Conservation (phyloP, 2,113 vertebrate genomes). For the Oxygymnocypris stewartii region DNA sequence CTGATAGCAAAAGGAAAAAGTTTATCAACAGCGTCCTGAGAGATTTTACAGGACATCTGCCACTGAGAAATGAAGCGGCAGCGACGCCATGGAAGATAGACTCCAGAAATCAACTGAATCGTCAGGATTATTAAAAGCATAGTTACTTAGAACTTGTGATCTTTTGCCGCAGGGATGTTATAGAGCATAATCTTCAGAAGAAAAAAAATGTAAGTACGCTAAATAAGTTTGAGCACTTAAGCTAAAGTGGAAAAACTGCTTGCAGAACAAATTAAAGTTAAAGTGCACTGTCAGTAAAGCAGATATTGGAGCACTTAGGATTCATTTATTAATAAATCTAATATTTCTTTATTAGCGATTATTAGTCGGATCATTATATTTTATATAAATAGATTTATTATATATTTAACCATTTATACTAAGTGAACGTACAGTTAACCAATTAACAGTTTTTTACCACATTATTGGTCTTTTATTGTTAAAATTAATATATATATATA, state of each 20-base stretch:
- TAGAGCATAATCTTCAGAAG: constrained; percentile 1
- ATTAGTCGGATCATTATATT: too few relatives aligned
- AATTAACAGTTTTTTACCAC: too few relatives aligned
- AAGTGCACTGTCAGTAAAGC: background rate
- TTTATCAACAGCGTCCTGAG: constrained; percentile 43
- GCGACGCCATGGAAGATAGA: constrained; percentile 16
- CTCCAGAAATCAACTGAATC: constrained; percentile 23
- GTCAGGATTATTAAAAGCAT: constrained; percentile 20
- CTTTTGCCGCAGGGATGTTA: background rate
- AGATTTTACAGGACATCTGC: constrained; percentile 34
- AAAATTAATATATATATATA: too few relatives aligned
- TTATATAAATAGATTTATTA: too few relatives aligned
- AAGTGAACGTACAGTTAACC: too few relatives aligned
- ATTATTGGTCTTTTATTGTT: too few relatives aligned
- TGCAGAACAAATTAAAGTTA: background rate
- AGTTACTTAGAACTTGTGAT: constrained; percentile 11
- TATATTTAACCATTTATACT: too few relatives aligned
- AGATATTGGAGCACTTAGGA: constrained; percentile 2
- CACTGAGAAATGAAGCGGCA: constrained; percentile 32
- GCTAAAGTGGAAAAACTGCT: constrained; percentile 14
- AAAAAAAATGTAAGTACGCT: background rate
- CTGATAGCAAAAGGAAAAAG: constrained; percentile 34
- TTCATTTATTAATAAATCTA: background rate
- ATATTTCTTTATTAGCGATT: background rate
- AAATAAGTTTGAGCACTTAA: background rate